Base-by-base conservation (phyloP, 2,797 vertebrate species). In the Sebastes jordani region DNA sequence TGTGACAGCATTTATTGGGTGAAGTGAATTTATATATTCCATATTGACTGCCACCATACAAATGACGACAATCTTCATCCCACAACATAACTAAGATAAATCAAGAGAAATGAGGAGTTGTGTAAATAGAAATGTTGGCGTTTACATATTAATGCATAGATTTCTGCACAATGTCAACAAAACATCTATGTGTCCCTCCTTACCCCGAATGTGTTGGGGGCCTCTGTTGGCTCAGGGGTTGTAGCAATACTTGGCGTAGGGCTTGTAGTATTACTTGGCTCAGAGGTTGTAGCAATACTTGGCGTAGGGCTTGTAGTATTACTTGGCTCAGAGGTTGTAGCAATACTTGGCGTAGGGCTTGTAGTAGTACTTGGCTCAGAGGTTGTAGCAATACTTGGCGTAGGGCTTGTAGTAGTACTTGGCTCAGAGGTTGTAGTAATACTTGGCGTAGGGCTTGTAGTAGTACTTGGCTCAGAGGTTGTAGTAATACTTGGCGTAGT, bases 21-120 rank as follows among this genome's bases (percentile, higher is more conserved):
- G 18, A n/a, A 5, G 2, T 49, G 14, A 49, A 18, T 34, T 23
- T 11, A 59, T n/a, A 30, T 49, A 38, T 76, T 84, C 82, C 85
- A 27, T 29, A 6, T 29, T 29, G 27, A 29, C 27, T 29, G 5
- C 27, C 27, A 6, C 27, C 27, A 29, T 29, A 6, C 5, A 29
- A 29, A 29, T 29, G 27, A 29, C 27, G 27, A 29, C 27, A 29
- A 29, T 29, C 27, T 29, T 29, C 27, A 29, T 29, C 27, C 27
- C 27, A 29, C 27, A 29, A 29, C 27, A 29, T 29, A 29, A 29
- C 27, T 29, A 29, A 29, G 55, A n/a, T 23, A 69, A 71, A 29
- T 25, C 7, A 18, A 74, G 8, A 64, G 25, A 76, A 32, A 10
- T 6, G 1, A 68, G 16, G 4, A 73, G 7, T 16, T 59, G 7